Base-by-base conservation (phyloP, 2,113 vertebrate species). In the Electrona antarctica region DNA sequence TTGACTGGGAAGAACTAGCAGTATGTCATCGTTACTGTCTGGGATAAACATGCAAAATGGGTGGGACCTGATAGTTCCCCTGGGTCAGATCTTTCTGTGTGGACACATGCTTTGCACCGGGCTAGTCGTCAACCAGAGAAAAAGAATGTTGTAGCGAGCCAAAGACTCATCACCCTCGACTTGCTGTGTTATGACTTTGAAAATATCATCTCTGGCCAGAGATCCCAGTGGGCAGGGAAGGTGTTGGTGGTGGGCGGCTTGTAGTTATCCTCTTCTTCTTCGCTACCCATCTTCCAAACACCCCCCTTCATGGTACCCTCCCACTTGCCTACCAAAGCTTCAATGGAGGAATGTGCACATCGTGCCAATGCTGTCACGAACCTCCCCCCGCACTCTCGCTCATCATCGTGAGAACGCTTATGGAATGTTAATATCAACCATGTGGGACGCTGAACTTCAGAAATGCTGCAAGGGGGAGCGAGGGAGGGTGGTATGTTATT, bases 381-480 rank as follows among this genome's bases (percentile, higher is more conserved):
- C 73, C 80, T 70, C 79, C 77, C 84, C 89, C 83, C 65, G 73
- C 79, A 13, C 64, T 76, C 68, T 67, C 52, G 83, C 84, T 77
- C 67, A 78, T 84, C 87, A 80, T 91, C 82, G 86, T 91, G 78
- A 90, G 80, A 88, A 81, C 82, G 73, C 78, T 77, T 77, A 50
- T 67, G 90, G 89, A 91, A 92, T 93, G 89, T 91, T 93, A 92
- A 93, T 92, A 87, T 90, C 80, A 83, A 86, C 88, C 90, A 90
- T 93, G 88, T 91, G 92, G 87, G 80, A 75, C 59, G n/a, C 55
- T 71, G 82, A 59, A 61, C 60, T 74, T 71, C 49, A 67, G 57
- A 68, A 81, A 55, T 52, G 29, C 64, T 46, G 69, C 67, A 75
- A 67, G 51, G 65, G 77, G 79, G 45, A 60, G 11, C 12, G 29